Evolutionary conservation across 2,888 invertebrate genomes (phyloP), one percentile per base, ranked within the genome.

Genomic region (Drosophila gaucha): DNA sequence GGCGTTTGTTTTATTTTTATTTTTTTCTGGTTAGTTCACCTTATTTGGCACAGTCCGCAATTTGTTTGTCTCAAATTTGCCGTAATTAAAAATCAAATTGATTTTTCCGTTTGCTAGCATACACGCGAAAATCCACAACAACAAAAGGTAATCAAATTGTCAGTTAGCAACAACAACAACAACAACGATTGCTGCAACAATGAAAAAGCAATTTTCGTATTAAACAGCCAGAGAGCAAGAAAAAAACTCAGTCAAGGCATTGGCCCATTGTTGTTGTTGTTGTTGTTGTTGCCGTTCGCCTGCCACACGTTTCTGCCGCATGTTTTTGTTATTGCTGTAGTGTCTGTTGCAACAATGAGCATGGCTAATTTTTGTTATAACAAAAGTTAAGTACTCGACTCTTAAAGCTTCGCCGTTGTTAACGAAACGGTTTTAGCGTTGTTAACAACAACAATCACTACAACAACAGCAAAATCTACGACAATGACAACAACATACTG

Each of bases 291-390:
- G 58, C 62, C 54, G 41, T 66, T 70, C 47, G 75, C 63, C 70
- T 80, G 83, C 84, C 80, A 78, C 80, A 80, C 72, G 78, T 71
- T 80, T 80, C 46, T 65, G 74, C 55, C 65, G 43, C 62, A 39
- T 67, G 69, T 56, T 63, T 59, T 65, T 65, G 60, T 57, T 65
- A 47, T 49, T 75, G 59, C 62, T 56, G 35, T 67, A 60, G 63
- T 65, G 60, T 73, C 64, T 83, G 84, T 84, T 83, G 86, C 84
- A 84, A 84, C 84, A 78, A 79, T 78, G 74, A 86, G 80, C 74
- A 84, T 86, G 86, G 76, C 84, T 84, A 86, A 86, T 84, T 84
- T 84, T 84, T 76, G 67, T 69, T 70, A 80, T 83, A 80, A 86
- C 80, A 86, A 84, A 76, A 80, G 66, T 86, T 80, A 84, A 86